Evolutionary conservation across 2,113 vertebrate genomes (phyloP), one percentile per base, ranked within the genome.

Genomic region (Cricetomys ansorgei): DNA sequence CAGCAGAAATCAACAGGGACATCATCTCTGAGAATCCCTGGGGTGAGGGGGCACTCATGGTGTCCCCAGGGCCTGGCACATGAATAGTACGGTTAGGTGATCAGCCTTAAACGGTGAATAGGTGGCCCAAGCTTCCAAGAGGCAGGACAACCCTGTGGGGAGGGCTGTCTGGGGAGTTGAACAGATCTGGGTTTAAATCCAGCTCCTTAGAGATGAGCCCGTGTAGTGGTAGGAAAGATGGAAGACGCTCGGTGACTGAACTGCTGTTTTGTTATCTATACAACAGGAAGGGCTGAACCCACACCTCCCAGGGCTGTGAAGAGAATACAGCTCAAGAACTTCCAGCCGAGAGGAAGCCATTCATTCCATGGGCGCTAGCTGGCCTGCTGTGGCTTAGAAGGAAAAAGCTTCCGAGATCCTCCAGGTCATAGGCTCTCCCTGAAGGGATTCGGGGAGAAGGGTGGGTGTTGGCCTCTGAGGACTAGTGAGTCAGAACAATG

Each of bases 21-120:
- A 13, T 7, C 37, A 90, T 19, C 69, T 77, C 23, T 53, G 57
- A n/a, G 57, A n/a, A 55, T 8, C 57, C 69, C 73, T 40, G 43
- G 70, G 37, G 13, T 3, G n/a, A 6, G 19, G 11, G 43, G 53
- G 25, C 31, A 34, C 53, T 65, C 62, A 9, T 16, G 27, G 76
- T 43, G 2, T 16, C 43, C 15, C 67, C 37, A 43, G 72, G 72
- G n/a, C 90, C 91, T 45, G 64, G 23, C 12, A 0, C 0, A 11
- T 40, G 31, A 73, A 57, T 27, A 5, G 10, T 77, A 15, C 0
- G n/a, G n/a, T n/a, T n/a, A 9, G 21, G 27, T 50, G 37, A 0
- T 0, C 17, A 50, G 11, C 48, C 1, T 50, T 40, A 34, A 88
- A 57, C 9, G 7, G 59, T 1, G 3, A 76, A 19, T 3, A 29